Evolutionary conservation across 2,797 vertebrate genomes (phyloP).

Genomic region (Tenualosa ilisha): DNA sequence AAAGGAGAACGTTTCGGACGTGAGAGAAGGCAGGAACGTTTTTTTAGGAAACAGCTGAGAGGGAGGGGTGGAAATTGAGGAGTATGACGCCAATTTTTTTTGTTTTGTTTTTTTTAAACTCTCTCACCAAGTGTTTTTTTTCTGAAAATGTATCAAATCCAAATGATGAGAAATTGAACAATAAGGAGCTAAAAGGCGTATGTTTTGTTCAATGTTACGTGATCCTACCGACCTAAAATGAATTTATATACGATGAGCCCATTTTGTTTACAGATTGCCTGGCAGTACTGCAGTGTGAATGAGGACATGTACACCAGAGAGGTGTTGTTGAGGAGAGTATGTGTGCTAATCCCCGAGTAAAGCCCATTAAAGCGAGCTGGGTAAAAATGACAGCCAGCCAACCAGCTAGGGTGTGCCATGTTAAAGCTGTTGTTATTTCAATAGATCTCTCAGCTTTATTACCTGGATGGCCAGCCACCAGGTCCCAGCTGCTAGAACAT

Average conservation of each 20-base stretch:
- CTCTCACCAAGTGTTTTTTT: too few species aligned
- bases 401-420: neutral
- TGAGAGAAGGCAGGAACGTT: conserved; percentile 28
- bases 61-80: conserved; percentile 20
- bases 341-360: conserved; percentile 1
- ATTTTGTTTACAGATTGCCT: neutral
- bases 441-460: conserved; percentile 45
- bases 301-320: neutral
- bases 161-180: too few species aligned
- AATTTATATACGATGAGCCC: neutral
- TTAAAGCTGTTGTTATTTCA: neutral
- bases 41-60: conserved; percentile 27
- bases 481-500: conserved; percentile 52
- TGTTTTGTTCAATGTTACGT: neutral
- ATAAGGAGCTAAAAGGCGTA: too few species aligned
- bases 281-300: neutral
- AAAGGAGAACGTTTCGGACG: conserved; percentile 50
- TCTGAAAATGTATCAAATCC: too few species aligned
- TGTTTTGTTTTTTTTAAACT: neutral
- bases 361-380: conserved; percentile 38
- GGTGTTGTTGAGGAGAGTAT: conserved; percentile 13
- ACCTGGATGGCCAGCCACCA: conserved; percentile 21
- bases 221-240: neutral
- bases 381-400: conserved; percentile 51
- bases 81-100: neutral